These are phyloP conservation scores for Tichodroma muraria DNA, from an alignment of 2,113 vertebrate genomes.

Conservation along the genomic window DNA sequence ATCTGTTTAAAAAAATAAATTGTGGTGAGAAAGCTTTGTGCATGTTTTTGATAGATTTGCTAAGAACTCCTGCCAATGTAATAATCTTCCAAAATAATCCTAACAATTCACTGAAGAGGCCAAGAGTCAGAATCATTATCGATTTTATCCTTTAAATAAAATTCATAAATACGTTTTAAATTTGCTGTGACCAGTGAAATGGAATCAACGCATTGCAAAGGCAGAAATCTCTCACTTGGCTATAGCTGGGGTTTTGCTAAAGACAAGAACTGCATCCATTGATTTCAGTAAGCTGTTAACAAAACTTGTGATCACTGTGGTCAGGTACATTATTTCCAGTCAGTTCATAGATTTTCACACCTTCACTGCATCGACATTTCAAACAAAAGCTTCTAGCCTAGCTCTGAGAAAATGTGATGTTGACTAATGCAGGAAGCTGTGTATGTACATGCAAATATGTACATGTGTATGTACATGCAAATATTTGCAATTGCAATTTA, in stretches of 20 bases:
- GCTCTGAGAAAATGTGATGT: background rate
- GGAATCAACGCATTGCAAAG: background rate
- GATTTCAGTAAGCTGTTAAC: background rate
- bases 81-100: constrained; percentile 1
- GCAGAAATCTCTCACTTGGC: background rate
- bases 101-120: background rate
- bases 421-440: background rate
- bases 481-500: background rate
- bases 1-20: background rate
- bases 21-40: background rate
- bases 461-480: background rate
- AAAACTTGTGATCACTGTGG: background rate
- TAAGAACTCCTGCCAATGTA: background rate
- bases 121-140: constrained; percentile 3
- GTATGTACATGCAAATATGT: background rate
- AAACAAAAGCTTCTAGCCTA: background rate
- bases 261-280: background rate
- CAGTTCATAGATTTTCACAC: background rate
- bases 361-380: background rate
- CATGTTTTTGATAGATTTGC: background rate
- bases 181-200: constrained; percentile 2
- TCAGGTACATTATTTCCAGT: background rate
- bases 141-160: constrained; percentile 48
- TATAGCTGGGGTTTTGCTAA: background rate
- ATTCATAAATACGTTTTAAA: constrained; percentile 9